Conservation (phyloP, 2,113 vertebrate species). For the Microtus montanus region DNA sequence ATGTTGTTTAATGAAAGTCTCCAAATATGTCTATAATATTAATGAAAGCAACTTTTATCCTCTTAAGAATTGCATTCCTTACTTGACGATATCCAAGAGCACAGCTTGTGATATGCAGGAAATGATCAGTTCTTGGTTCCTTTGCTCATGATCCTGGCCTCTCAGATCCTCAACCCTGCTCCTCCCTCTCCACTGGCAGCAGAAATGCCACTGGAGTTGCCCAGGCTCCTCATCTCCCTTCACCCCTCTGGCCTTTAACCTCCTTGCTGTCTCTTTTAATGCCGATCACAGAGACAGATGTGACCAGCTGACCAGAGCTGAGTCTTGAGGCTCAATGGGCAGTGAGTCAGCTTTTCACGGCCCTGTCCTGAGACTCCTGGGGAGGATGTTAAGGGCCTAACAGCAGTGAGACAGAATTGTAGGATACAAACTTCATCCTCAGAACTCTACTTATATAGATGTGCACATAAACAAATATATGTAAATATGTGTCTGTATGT, state of each 20-base stretch:
- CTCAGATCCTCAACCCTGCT: too few relatives aligned
- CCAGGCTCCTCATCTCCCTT: neutral
- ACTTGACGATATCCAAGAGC: neutral
- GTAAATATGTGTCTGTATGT: neutral
- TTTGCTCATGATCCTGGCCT: neutral
- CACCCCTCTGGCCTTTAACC: neutral
- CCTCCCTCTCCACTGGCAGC: neutral
- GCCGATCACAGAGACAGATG: neutral
- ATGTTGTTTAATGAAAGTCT: neutral
- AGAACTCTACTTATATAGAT: neutral
- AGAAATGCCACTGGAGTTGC: neutral
- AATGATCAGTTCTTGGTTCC: neutral
- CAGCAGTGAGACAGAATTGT: neutral
- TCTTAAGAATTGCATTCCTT: neutral
- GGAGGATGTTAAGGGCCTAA: neutral
- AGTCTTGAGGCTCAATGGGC: neutral
- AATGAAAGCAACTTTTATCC: neutral
- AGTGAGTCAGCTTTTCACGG: neutral
- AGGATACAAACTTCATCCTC: neutral
- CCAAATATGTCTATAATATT: neutral
- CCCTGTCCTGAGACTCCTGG: neutral
- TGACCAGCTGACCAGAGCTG: neutral
- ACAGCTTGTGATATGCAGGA: neutral
- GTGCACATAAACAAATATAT: neutral
- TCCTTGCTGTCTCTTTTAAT: neutral